phyloP scores from a whole-genome alignment of 2,113 vertebrate species.

The Haemorhous mexicanus region DNA sequence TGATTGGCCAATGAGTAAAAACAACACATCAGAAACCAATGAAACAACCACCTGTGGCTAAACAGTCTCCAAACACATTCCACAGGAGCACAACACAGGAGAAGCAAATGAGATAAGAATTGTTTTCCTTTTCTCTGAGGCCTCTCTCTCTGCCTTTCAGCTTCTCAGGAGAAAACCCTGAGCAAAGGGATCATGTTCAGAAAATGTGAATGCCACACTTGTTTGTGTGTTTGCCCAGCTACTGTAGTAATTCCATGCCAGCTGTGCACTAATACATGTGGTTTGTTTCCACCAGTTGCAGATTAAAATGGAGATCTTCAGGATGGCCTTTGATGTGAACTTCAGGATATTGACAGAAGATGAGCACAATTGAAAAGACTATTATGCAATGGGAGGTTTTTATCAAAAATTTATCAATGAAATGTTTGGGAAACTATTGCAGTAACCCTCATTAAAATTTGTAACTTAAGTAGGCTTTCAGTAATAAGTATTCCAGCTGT shows the following conservation, averaged over 20 bases:
- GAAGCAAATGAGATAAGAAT: no score
- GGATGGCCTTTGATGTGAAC: neutral
- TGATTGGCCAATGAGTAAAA: no score
- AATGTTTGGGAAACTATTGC: neutral
- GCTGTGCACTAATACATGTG: neutral
- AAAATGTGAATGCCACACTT: no score
- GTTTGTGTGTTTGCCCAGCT: neutral
- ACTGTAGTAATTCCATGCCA: neutral
- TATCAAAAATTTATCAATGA: neutral
- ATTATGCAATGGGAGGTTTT: neutral
- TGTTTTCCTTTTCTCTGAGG: no score
- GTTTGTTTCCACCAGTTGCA: neutral
- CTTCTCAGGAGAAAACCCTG: no score
- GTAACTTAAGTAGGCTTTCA: neutral
- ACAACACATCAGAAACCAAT: no score
- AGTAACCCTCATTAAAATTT: neutral
- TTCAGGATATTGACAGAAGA: neutral
- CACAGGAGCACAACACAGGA: no score
- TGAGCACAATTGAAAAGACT: rapidly evolving
- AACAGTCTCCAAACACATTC: no score
- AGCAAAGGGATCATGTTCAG: no score
- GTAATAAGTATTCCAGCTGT: neutral
- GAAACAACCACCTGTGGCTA: no score
- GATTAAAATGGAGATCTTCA: neutral
- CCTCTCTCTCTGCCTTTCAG: no score